These are phyloP conservation scores for Epinephelus moara DNA, from an alignment of 2,113 vertebrate species.

Conservation along the genomic window DNA sequence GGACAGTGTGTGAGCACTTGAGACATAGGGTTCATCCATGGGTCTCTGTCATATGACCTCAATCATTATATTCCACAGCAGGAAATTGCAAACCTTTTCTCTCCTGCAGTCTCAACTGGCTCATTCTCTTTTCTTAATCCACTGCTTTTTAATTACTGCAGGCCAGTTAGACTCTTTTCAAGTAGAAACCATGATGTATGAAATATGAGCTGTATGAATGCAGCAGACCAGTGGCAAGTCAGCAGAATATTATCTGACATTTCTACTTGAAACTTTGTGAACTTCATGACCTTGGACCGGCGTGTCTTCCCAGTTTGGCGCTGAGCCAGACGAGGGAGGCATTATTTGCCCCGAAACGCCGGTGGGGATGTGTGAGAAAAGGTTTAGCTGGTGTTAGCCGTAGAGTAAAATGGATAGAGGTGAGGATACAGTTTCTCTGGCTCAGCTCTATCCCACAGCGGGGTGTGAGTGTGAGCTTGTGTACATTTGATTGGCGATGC, in stretches of 20 bases:
- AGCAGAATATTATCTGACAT: slow-evolving; percentile 53
- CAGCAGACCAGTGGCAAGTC: slow-evolving; percentile 29
- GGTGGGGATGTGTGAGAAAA: slow-evolving; percentile 34
- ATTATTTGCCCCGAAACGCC: slow-evolving; percentile 45
- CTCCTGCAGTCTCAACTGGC: neutral
- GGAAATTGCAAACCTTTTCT: slow-evolving; percentile 45
- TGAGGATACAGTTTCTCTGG: slow-evolving; percentile 66
- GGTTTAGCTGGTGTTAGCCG: slow-evolving; percentile 46
- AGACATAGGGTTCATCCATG: slow-evolving; percentile 44
- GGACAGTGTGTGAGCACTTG: slow-evolving; percentile 28
- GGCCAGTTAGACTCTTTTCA: neutral
- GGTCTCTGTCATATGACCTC: slow-evolving; percentile 48
- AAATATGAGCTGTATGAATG: slow-evolving; percentile 35
- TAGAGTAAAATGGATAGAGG: slow-evolving; percentile 49
- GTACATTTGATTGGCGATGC: slow-evolving; percentile 55
- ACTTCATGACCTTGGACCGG: slow-evolving; percentile 56
- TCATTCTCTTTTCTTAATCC: slow-evolving; percentile 9
- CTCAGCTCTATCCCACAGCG: slow-evolving; percentile 64
- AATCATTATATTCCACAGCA: slow-evolving; percentile 18
- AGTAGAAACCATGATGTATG: slow-evolving; percentile 19
- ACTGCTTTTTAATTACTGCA: slow-evolving; percentile 19
- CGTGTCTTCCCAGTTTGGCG: slow-evolving; percentile 41
- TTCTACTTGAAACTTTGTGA: slow-evolving; percentile 35
- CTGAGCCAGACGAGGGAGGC: slow-evolving; percentile 21
- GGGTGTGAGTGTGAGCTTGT: slow-evolving; percentile 28